Base-by-base conservation (phyloP, 2,797 vertebrate genomes). In the Podargus strigoides region DNA sequence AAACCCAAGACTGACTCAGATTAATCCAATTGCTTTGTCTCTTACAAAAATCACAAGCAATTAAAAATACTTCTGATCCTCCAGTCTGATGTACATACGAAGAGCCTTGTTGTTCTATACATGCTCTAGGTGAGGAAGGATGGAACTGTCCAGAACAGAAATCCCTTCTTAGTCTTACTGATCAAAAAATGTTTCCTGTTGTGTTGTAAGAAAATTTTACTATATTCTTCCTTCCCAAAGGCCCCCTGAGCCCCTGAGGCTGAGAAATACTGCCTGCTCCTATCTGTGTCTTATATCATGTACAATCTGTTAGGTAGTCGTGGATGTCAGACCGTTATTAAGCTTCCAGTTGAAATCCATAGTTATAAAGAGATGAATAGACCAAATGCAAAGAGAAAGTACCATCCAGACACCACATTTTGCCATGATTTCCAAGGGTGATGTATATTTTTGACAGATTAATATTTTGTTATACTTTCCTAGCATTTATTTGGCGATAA, bases 121-220 rank as follows among this genome's bases (percentile, higher is more conserved):
- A 22, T 50, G 17, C 14, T 76, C 9, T 4, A 27, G 3, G 11
- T 34, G 21, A 79, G 23, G n/a, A 87, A 82, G 2, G 7, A 8
- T n/a, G 32, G 19, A 88, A 46, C 3, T 2, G 2, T 13, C 10
- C 4, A 56, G 49, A 70, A 67, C 4, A 77, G 27, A 78, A 90
- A 27, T 6, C 1, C 2, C 3, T 62, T 77, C 44, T 82, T 17
- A 50, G 14, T 17, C 5, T 70, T 23, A 24, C 3, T 0, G 3
- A 60, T 36, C 10, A 77, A 63, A 56, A 39, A 47, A 20, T 23
- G 3, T n/a, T 87, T 84, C 30, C 20, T 37, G 7, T 9, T 66
- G 5, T 5, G 59, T 66, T 60, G 44, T 7, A 66, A 62, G 6
- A 74, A 78, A 68, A 66, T 24, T 49, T 90, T 72, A 62, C 5